phyloP scores from a whole-genome alignment of 2,888 invertebrate species.

The Myopa tessellatipennis region DNA sequence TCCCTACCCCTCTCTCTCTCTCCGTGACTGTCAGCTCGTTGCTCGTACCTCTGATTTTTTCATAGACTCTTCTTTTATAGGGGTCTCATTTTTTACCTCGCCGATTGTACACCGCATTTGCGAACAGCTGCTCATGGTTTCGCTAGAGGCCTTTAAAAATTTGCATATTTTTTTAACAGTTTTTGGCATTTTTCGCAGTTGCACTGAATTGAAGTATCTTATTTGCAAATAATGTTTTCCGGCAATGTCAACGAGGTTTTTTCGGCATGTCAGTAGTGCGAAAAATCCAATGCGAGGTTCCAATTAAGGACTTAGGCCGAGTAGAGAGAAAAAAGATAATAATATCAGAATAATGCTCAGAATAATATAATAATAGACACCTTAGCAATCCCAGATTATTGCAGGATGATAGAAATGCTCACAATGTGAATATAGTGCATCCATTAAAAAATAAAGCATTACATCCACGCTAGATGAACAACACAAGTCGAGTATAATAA shows the following conservation, averaged over 20 bases:
- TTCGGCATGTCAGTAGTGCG: constrained; percentile 5
- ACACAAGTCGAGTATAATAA: neutral
- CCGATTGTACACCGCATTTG: no score
- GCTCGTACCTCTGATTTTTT: neutral
- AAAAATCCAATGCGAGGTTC: constrained; percentile 13
- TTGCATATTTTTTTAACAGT: constrained; percentile 25
- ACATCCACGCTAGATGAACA: neutral
- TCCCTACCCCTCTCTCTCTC: no score
- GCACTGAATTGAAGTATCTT: constrained; percentile 55
- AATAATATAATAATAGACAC: no score
- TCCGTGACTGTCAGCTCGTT: no score
- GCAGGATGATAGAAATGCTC: no score
- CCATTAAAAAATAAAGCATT: no score
- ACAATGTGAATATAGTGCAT: no score
- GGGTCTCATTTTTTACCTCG: neutral
- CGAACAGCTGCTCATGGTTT: neutral
- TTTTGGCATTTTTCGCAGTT: constrained; percentile 3
- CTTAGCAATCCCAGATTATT: no score
- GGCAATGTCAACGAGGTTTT: constrained; percentile 55
- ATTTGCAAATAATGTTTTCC: constrained; percentile 64
- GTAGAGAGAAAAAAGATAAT: neutral
- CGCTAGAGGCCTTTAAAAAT: constrained; percentile 12
- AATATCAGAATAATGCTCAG: neutral
- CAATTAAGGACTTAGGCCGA: constrained; percentile 25
- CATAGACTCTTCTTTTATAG: neutral